phyloP scores from a whole-genome alignment of 1,140 invertebrate genomes.

The Planococcus citri region DNA sequence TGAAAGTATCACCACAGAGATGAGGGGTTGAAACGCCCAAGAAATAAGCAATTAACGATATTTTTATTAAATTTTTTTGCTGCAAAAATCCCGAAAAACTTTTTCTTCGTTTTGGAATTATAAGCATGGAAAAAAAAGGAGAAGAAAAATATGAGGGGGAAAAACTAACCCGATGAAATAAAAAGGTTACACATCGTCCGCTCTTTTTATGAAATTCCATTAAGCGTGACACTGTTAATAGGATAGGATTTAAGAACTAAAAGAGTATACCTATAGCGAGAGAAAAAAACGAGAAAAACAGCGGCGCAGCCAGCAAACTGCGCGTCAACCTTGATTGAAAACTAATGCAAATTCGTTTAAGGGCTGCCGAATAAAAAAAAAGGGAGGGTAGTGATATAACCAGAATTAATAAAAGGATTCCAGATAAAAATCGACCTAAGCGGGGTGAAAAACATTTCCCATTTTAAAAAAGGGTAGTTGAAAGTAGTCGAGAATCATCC shows the following conservation, averaged over 20 bases:
- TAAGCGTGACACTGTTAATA: slow-evolving; percentile 19
- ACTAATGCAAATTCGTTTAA: slow-evolving; percentile 17
- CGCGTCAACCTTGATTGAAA: slow-evolving; percentile 20
- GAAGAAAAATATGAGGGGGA: no score
- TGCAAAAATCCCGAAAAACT: slow-evolving; percentile 15
- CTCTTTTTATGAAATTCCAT: slow-evolving; percentile 19
- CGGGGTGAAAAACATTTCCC: slow-evolving; percentile 30
- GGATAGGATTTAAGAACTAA: slow-evolving; percentile 13
- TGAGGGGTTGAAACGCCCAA: background rate
- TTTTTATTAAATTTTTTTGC: slow-evolving; percentile 18
- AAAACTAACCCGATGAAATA: background rate
- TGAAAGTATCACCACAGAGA: no score
- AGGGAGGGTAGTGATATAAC: slow-evolving; percentile 23
- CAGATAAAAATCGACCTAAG: slow-evolving; percentile 24
- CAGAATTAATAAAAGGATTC: slow-evolving; percentile 17
- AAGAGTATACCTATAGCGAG: no score
- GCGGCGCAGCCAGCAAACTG: background rate
- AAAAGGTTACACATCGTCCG: background rate
- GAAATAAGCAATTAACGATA: slow-evolving; percentile 17
- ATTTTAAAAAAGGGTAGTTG: slow-evolving; percentile 16
- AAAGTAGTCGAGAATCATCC: slow-evolving; percentile 14
- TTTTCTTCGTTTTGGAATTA: background rate
- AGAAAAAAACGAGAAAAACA: slow-evolving; percentile 13
- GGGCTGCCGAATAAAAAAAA: slow-evolving; percentile 16
- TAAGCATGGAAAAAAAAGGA: no score